phyloP scores from a whole-genome alignment of 2,888 invertebrate species.

The Listrodromus nycthemerus region DNA sequence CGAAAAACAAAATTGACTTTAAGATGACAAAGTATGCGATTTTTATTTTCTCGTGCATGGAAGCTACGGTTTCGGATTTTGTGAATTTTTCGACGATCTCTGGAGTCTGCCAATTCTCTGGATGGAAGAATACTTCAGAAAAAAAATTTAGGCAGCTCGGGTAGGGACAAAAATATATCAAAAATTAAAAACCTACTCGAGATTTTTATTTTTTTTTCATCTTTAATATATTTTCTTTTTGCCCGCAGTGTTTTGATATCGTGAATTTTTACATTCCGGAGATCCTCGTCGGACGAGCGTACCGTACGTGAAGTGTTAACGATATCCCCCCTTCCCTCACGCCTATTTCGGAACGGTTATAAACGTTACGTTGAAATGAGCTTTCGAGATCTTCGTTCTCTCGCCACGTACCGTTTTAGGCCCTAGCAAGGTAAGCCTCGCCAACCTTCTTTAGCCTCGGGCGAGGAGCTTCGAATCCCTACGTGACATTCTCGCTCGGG shows the following conservation, averaged over 20 bases:
- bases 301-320: slow-evolving; percentile 8
- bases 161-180: too few species aligned
- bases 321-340: not conserved
- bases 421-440: slow-evolving; percentile 4
- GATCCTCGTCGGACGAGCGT: not conserved
- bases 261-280: not conserved
- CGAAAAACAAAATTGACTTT: not conserved
- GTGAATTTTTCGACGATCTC: not conserved
- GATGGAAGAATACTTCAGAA: too few species aligned
- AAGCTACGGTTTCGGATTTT: not conserved
- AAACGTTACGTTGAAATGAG: slow-evolving; percentile 27
- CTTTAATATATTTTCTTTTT: slow-evolving; percentile 1
- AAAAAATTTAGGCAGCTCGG: too few species aligned
- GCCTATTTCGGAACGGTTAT: not conserved
- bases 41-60: not conserved
- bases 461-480: slow-evolving; percentile 46
- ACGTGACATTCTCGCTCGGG: slow-evolving; percentile 41
- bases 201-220: not conserved
- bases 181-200: too few species aligned
- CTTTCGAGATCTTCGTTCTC: slow-evolving; percentile 48
- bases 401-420: slow-evolving; percentile 47
- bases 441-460: slow-evolving; percentile 21
- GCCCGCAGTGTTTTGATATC: not conserved
- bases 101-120: too few species aligned
- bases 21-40: not conserved